Conservation (phyloP, 2,797 vertebrate genomes). For the Onychomys torridus region DNA sequence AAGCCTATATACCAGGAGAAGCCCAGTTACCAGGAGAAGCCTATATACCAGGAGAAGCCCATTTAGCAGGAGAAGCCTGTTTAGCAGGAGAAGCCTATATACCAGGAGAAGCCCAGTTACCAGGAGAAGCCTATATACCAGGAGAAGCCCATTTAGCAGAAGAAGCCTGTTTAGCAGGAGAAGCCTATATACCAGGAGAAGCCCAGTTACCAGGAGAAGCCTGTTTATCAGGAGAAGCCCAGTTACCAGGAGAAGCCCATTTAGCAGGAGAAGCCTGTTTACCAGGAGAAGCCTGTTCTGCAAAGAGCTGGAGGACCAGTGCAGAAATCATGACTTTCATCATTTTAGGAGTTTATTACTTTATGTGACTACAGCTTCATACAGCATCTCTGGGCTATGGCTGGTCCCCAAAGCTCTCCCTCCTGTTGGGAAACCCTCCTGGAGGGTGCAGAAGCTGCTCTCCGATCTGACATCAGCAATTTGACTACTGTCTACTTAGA, state of each 20-base stretch:
- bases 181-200: background rate
- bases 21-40: background rate
- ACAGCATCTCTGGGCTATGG: background rate
- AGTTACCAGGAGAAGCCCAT: background rate
- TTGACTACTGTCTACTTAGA: background rate
- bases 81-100: too few species aligned
- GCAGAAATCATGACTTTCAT: background rate
- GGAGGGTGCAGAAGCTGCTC: background rate
- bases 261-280: too few species aligned
- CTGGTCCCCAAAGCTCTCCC: background rate
- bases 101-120: too few species aligned
- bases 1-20: background rate
- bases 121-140: too few species aligned
- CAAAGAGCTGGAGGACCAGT: background rate
- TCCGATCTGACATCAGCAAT: background rate
- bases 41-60: background rate
- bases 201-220: background rate
- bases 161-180: background rate
- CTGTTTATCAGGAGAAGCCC: background rate
- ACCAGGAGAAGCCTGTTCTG: background rate
- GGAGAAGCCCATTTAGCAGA: background rate
- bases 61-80: background rate
- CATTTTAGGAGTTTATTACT: constrained; percentile 6
- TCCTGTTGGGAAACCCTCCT: background rate
- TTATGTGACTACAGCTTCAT: background rate